Evolutionary conservation across 2,888 invertebrate genomes (phyloP), one percentile per base, ranked within the genome.

Genomic region (Chymomyza caudatula): DNA sequence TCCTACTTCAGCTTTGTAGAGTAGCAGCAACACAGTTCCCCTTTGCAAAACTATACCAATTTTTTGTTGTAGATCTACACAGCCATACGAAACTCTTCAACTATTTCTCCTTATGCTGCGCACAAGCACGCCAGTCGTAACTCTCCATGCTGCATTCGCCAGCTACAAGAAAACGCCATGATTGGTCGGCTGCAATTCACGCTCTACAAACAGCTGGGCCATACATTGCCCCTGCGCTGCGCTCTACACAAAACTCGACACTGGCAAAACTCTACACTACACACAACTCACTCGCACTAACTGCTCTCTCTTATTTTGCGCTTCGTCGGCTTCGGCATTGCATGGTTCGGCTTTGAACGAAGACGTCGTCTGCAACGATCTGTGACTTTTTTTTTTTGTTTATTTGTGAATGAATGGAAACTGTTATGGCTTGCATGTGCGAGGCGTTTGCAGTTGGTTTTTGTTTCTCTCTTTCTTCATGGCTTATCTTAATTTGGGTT

Each of bases 401-500:
- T 55, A 72, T 85, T 83, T 86, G 73, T 86, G 82, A 86, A 85
- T 84, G 76, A 74, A 74, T 69, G 69, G 65, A 73, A 72, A 72
- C 51, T 67, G 59, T 55, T 71, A 37, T 65, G 37, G 54, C 4
- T 44, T 42, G 22, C 43, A 57, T 70, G 55, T 61, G 57, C 15
- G 17, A 37, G 43, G 23, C 5, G 20, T 54, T 22, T 57, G 43
- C 42, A 13, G 13, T 17, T 55, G 51, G 44, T 57, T 44, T 23
- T 23, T 47, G 23, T 55, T 61, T 54, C 20, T 59, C 66, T 63
- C 75, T 73, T 75, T 65, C 67, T 82, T 60, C 61, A 63, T 64
- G 71, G 66, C 71, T 85, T 82, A 86, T 82, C 86, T 86, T 76
- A 81, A 82, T 82, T 84, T 70, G 76, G 69, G 60, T 71, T 84